phyloP scores from a whole-genome alignment of 2,888 invertebrate species.

The Brachypterus glaber region DNA sequence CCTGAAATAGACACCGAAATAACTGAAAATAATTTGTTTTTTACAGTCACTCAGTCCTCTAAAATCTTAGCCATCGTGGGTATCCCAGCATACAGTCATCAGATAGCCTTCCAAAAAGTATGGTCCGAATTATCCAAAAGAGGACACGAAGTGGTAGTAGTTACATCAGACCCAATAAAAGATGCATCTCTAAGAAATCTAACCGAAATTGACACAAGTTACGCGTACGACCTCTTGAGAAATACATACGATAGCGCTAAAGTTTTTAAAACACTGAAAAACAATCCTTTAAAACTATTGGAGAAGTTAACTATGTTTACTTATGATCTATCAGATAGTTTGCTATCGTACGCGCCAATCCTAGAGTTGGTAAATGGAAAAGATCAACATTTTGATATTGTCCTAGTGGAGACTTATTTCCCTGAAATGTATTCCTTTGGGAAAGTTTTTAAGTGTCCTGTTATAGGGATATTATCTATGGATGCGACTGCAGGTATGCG shows the following conservation, averaged over 20 bases:
- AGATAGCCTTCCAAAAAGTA: conserved; percentile 26
- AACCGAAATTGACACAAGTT: conserved; percentile 21
- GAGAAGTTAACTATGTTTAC: too few relatives aligned
- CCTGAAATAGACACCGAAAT: too few relatives aligned
- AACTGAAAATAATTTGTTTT: too few relatives aligned
- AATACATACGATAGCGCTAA: too few relatives aligned
- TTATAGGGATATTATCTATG: conserved; percentile 20
- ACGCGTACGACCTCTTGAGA: too few relatives aligned
- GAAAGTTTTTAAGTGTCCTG: conserved; percentile 20
- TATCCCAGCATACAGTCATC: conserved; percentile 29
- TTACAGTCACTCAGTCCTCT: too few relatives aligned
- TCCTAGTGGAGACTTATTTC: conserved; percentile 22
- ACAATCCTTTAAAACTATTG: too few relatives aligned
- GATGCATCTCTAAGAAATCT: conserved; percentile 19
- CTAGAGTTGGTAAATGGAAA: too few relatives aligned
- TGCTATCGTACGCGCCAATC: too few relatives aligned
- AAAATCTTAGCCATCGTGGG: conserved; percentile 26
- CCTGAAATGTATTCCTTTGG: conserved; percentile 20
- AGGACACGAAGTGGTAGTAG: conserved; percentile 33
- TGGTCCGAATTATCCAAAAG: conserved; percentile 26
- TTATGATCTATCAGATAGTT: too few relatives aligned
- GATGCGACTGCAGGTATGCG: conserved; percentile 13
- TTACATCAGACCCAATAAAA: conserved; percentile 29
- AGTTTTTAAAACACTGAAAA: too few relatives aligned
- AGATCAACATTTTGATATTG: conserved; percentile 27